These are phyloP conservation scores for Acrocephalus arundinaceus DNA, from an alignment of 2,113 vertebrate genomes.

Conservation along the genomic window DNA sequence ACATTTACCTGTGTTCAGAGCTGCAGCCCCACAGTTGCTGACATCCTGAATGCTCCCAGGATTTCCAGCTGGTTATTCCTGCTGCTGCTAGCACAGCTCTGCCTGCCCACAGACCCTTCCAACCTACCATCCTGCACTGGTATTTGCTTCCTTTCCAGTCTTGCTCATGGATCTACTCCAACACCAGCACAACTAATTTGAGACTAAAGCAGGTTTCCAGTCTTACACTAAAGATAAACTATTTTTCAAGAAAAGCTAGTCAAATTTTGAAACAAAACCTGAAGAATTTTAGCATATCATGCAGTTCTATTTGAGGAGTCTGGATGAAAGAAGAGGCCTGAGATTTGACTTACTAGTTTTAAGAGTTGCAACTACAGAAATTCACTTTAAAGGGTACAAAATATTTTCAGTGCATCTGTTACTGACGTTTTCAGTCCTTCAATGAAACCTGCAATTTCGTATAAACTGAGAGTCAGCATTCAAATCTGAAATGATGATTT, in stretches of 20 bases:
- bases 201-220: background rate
- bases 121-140: rapidly evolving
- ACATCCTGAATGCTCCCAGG: background rate
- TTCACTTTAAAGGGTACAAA: background rate
- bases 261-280: background rate
- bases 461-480: background rate
- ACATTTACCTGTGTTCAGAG: rapidly evolving
- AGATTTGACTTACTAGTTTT: background rate
- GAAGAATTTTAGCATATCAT: background rate
- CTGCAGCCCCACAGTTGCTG: background rate
- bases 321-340: background rate
- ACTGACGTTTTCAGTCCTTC: background rate
- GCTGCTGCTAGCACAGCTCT: background rate
- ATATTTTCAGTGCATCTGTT: background rate
- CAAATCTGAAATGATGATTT: background rate
- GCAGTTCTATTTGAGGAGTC: background rate
- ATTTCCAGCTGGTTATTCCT: background rate
- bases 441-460: background rate
- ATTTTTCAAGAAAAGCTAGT: background rate
- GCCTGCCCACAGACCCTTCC: background rate
- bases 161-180: background rate
- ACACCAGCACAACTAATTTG: background rate
- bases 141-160: background rate
- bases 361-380: background rate
- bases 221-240: background rate